These are phyloP conservation scores for Chrysina gloriosa DNA, from an alignment of 2,888 invertebrate genomes.

Conservation along the genomic window DNA sequence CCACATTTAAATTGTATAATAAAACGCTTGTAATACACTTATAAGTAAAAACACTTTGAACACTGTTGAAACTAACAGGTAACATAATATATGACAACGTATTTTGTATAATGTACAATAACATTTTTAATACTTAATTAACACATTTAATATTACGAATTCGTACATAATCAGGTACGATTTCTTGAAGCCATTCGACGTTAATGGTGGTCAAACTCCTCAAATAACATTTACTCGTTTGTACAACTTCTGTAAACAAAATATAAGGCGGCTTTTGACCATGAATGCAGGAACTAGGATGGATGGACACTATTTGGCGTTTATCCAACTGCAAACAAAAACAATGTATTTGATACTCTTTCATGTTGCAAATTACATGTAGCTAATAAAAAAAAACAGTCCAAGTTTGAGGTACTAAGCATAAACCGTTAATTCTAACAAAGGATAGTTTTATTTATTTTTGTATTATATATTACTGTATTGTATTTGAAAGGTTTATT, in stretches of 20 bases:
- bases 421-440: too few species aligned
- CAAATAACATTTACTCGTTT: conserved; percentile 85
- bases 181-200: conserved; percentile 81
- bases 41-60: conserved; percentile 15
- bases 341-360: background rate
- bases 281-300: conserved; percentile 85
- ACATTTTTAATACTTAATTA: conserved; percentile 19
- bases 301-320: conserved; percentile 79
- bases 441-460: too few species aligned
- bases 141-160: conserved; percentile 41
- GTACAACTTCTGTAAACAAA: conserved; percentile 88
- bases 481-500: too few species aligned
- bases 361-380: too few species aligned
- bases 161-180: conserved; percentile 65
- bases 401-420: too few species aligned
- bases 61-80: background rate
- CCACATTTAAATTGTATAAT: conserved; percentile 8
- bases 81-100: background rate
- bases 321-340: conserved; percentile 68
- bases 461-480: too few species aligned
- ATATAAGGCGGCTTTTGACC: conserved; percentile 79
- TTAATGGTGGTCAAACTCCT: conserved; percentile 82
- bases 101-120: background rate
- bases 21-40: conserved; percentile 4
- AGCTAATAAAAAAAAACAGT: too few species aligned